These are phyloP conservation scores for Rhombomys opimus DNA, from an alignment of 2,113 vertebrate species.

Conservation along the genomic window DNA sequence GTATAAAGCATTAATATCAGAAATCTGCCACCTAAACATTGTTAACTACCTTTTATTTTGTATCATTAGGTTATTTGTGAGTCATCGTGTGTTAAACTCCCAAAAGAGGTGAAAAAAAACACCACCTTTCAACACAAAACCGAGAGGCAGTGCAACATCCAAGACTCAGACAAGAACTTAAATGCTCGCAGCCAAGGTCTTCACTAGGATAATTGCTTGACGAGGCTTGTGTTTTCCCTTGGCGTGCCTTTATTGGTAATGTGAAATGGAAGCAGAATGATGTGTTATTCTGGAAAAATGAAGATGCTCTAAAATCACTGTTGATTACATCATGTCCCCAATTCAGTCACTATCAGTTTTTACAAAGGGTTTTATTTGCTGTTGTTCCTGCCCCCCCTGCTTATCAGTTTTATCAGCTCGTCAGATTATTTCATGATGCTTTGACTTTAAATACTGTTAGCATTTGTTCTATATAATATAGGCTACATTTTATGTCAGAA, in stretches of 20 bases:
- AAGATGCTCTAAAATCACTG: background rate
- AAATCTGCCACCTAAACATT: background rate
- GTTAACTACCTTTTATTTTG: slow-evolving; percentile 1
- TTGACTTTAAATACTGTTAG: background rate
- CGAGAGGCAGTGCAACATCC: background rate
- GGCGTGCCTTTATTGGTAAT: background rate
- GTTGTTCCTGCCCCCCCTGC: background rate
- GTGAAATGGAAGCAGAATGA: slow-evolving; percentile 34
- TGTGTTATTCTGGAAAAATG: background rate
- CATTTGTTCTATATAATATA: background rate
- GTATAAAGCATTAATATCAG: slow-evolving; percentile 40
- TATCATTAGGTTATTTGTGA: background rate
- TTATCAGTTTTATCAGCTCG: background rate
- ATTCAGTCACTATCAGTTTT: slow-evolving; percentile 11
- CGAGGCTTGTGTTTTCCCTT: background rate
- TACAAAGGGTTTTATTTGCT: background rate
- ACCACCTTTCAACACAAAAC: background rate
- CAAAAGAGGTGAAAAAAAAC: background rate
- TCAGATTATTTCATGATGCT: background rate
- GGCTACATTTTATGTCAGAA: background rate
- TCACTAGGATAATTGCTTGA: background rate
- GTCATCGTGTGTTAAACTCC: background rate
- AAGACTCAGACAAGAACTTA: background rate
- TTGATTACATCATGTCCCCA: background rate
- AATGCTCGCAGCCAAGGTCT: background rate